Percentiles rank a stretch among this genome's conserved stretches.
Evolutionary conservation across 2,797 vertebrate genomes (phyloP).

Genomic region (Anomalospiza imberbis): DNA sequence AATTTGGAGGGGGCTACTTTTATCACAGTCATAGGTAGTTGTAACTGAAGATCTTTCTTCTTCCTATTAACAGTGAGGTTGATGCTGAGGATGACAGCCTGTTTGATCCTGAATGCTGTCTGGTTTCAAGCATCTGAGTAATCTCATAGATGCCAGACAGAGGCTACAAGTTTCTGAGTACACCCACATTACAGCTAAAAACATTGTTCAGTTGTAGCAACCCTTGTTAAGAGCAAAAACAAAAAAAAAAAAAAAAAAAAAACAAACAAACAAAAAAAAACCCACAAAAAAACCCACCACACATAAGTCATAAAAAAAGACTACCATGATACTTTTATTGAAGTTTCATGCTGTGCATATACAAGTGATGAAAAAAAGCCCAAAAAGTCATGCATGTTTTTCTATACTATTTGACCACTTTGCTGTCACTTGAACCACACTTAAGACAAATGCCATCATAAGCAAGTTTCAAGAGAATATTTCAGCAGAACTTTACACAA

Average conservation of each 20-base stretch:
- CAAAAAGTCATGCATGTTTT: constrained; percentile 61
- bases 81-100: background rate
- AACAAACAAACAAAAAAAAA: no score
- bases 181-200: background rate
- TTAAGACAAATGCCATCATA: constrained; percentile 67
- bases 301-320: background rate
- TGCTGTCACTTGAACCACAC: constrained; percentile 66
- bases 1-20: background rate
- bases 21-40: background rate
- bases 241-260: background rate
- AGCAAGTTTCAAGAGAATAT: constrained; percentile 64
- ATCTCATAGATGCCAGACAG: background rate
- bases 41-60: background rate
- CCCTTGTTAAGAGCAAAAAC: background rate
- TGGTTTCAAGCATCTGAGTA: background rate
- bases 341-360: constrained; percentile 69
- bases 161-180: background rate
- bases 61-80: background rate
- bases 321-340: constrained; percentile 72
- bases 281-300: background rate
- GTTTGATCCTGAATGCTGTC: background rate
- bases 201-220: background rate
- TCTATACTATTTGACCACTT: constrained; percentile 62
- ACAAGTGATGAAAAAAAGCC: constrained; percentile 52
- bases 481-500: constrained; percentile 63